Evolutionary conservation across 1,140 invertebrate species (phyloP).

Genomic region (Olivierus martensii): DNA sequence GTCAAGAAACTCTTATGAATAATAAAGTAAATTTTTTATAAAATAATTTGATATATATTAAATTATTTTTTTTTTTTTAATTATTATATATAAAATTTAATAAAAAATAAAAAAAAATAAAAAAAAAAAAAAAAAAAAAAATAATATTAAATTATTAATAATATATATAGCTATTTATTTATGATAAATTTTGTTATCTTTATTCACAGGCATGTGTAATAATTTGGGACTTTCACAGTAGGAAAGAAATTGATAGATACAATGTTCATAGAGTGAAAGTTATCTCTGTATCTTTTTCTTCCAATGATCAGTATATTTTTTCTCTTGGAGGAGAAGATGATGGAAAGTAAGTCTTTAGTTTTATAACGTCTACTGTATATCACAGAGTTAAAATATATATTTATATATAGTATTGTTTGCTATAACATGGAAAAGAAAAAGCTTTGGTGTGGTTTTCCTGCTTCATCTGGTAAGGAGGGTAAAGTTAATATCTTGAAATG

Average conservation of each 20-base stretch:
- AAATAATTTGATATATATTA: too few relatives aligned
- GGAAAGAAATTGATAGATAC: constrained; percentile 45
- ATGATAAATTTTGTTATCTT: not conserved
- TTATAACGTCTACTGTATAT: too few relatives aligned
- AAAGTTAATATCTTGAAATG: constrained; percentile 28
- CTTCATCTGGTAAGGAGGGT: constrained; percentile 32
- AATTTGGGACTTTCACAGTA: constrained; percentile 65
- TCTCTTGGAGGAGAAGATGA: constrained; percentile 80
- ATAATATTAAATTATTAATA: too few relatives aligned
- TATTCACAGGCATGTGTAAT: constrained; percentile 53
- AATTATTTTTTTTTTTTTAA: too few relatives aligned
- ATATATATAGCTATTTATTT: too few relatives aligned
- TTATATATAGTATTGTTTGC: constrained; percentile 32
- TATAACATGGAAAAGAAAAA: constrained; percentile 30
- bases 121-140: too few relatives aligned
- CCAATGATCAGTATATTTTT: constrained; percentile 60
- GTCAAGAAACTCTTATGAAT: constrained; percentile 76
- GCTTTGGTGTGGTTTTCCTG: constrained; percentile 33
- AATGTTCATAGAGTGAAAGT: constrained; percentile 73
- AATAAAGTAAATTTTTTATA: constrained; percentile 49
- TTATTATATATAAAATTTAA: too few relatives aligned
- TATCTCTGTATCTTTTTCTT: constrained; percentile 64
- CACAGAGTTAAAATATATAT: not conserved
- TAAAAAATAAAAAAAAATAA: too few relatives aligned
- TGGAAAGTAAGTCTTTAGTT: constrained; percentile 44